Evolutionary conservation across 2,888 invertebrate genomes (phyloP), one percentile per base, ranked within the genome.

Genomic region (Drepanosiphum platanoidis): DNA sequence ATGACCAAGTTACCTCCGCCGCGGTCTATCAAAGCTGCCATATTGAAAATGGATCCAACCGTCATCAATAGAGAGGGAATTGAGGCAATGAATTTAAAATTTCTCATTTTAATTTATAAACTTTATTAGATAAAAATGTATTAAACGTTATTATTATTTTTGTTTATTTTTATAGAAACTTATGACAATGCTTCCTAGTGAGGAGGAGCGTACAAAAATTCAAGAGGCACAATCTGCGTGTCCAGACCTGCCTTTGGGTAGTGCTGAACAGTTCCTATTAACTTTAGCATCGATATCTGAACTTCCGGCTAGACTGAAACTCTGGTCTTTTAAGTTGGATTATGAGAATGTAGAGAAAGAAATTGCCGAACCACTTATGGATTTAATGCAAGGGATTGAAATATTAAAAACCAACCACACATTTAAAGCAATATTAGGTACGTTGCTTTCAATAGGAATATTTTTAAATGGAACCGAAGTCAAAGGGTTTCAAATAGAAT

Each of bases 291-390:
- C 98, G 74, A 97, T 99, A 88, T 97, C 96, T 70, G 98, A 99
- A 91, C 92, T 99, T 87, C 94, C 96, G 77, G 96, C 97, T 71
- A 92, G 99, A 88, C 92, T 99, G 42, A 96, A 96, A 90, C 92
- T 99, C 87, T 99, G 99, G 99, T 95, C 98, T 87, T 99, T 99
- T 91, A 98, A 98, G 90, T 91, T 99, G 88, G 99, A 99, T 91
- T 99, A 98, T 91, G 99, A 99, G 90, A 95, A 95, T 90, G 94
- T 96, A 88, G 99, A 99, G 91, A 93, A 93, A 90, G 99, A 99
- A 93, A 96, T 99, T 89, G 97, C 98, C 81, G 99, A 99, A 91
- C 98, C 99, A 71, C 91, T 99, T 88, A 97, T 98, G 97, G 99
- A 99, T 91, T 91, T 99, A 88, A 99, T 99, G 91, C 95, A 96